phyloP scores from a whole-genome alignment of 2,113 vertebrate genomes.

The Shinisaurus crocodilurus region DNA sequence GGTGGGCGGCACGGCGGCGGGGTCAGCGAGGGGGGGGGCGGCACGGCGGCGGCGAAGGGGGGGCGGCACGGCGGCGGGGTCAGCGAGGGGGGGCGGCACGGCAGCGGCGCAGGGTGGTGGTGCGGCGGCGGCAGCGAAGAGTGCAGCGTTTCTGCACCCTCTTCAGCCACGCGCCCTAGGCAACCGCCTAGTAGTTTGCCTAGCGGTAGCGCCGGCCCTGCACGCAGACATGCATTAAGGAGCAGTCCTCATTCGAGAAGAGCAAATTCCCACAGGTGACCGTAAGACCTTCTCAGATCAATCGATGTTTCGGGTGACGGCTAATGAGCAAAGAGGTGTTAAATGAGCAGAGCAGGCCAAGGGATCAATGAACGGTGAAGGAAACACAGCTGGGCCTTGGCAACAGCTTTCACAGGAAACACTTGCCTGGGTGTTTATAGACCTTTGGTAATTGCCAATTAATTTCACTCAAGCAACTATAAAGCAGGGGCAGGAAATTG shows the following conservation, averaged over 20 bases:
- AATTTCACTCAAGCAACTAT: background rate
- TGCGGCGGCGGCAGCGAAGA: no score
- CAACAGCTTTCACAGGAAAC: conserved; percentile 23
- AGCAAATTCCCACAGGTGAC: background rate
- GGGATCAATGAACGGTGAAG: conserved; percentile 56
- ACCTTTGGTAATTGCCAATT: conserved; percentile 30
- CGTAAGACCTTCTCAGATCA: conserved; percentile 5
- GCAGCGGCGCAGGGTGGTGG: no score
- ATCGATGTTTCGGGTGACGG: conserved; percentile 4
- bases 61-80: no score
- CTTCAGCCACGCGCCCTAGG: no score
- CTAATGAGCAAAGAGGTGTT: background rate
- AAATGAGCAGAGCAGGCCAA: conserved; percentile 46
- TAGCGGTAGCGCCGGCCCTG: no score
- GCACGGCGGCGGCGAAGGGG: no score
- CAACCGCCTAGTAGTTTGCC: no score
- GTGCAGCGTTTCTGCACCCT: no score
- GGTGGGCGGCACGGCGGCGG: no score
- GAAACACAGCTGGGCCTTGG: conserved; percentile 43
- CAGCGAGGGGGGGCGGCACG: no score
- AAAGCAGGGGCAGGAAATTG: conserved; percentile 28
- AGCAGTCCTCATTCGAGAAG: background rate
- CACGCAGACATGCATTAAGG: background rate
- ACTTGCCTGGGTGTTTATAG: background rate
- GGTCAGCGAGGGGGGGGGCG: no score